Base-by-base conservation (phyloP, 2,113 vertebrate species). In the Hiodon tergisus region DNA sequence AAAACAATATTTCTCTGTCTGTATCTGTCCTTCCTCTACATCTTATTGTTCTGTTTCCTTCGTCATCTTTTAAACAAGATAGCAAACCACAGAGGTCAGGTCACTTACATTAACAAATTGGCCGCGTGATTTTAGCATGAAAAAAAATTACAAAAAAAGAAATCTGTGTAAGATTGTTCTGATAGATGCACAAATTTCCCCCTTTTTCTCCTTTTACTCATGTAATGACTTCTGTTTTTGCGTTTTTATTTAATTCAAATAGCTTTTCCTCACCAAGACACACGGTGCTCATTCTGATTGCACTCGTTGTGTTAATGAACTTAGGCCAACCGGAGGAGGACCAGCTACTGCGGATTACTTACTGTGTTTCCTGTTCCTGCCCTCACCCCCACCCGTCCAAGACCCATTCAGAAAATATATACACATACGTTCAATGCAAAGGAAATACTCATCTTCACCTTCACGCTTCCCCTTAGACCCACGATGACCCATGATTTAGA, bases 81-180 rank as follows among this genome's bases (percentile, higher is more conserved):
- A 91, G 86, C 88, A 92, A 89, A 90, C 89, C 90, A 92, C 90
- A 88, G 87, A 91, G 90, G 91, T 85, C 82, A 89, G 82, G 85
- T 87, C 90, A 91, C 91, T 93, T 90, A 93, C 88, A 93, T 92
- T 89, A 91, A 91, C 89, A 92, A 91, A 91, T 89, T 90, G 91
- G 88, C 88, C 91, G 85, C 90, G 89, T 93, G 91, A 91, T 91
- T 90, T 91, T 91, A 91, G 89, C 89, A 92, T 89, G 87, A 89
- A 91, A 89, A 91, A 90, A 91, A 90, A 91, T 90, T 81, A 85
- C 83, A 92, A 46, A 90, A 92, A 82, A 85, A 93, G 86, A 93
- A 90, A 92, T 84, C 89, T 89, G 88, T 87, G 85, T 90, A 89
- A 90, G 85, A 88, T 86, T 88, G 88, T 89, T 86, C 86, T 88